Evolutionary conservation across 2,888 invertebrate genomes (phyloP), one percentile per base, ranked within the genome.

Genomic region (Octodonta nipae): DNA sequence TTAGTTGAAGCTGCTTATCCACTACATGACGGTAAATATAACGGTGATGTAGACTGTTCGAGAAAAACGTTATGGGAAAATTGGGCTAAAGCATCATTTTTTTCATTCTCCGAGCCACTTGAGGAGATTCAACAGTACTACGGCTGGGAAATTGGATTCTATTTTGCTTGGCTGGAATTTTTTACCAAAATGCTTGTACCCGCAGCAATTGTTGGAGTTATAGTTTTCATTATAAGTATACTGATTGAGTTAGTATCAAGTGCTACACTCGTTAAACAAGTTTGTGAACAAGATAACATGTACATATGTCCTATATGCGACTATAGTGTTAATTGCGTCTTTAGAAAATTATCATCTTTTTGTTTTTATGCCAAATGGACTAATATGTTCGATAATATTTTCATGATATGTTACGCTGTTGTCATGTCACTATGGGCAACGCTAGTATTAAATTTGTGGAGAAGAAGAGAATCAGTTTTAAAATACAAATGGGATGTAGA

Each of bases 91-190:
- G n/a, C n/a, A n/a, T n/a, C n/a, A n/a, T n/a, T n/a, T n/a, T n/a
- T n/a, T n/a, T n/a, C n/a, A n/a, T n/a, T n/a, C n/a, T n/a, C n/a
- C 15, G 75, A 76, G 49, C 76, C 77, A 1, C 46, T 75, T 5
- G 67, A 71, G 47, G 52, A 71, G 17, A 65, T 77, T 24, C 56
- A 68, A 34, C 58, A 63, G 36, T 72, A 72, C 50, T 70, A 66
- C 47, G 72, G 71, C 5, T 62, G 65, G 28, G 68, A 71, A 55
- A 55, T 70, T 13, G 67, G 63, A 0, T 61, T 71, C 33, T 72
- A 70, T 44, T 72, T 71, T 49, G 67, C 68, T 5, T 73, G 68
- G 63, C 51, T 68, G 26, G 68, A 66, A 10, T 71, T 66, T 48
- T 71, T 69, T 47, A 69, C 66, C n/a, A 51, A 55, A 32, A 65